Evolutionary conservation across 2,888 invertebrate genomes (phyloP).

Genomic region (Xestobium rufovillosum): DNA sequence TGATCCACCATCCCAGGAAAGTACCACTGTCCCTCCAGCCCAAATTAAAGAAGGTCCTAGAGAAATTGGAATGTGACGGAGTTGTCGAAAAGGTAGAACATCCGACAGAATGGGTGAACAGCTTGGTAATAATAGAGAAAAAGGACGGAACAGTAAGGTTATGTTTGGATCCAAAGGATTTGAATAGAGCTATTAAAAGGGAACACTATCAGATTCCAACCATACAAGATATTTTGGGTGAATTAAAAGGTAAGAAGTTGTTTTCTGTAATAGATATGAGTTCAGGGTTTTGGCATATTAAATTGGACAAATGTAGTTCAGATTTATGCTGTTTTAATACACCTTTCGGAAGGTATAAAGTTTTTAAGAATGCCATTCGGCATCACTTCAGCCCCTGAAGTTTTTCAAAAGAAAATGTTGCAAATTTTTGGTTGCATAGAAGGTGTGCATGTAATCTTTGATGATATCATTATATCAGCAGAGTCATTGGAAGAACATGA

Average conservation of each 20-base stretch:
- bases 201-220: slow-evolving; percentile 17
- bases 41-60: slow-evolving; percentile 19
- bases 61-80: slow-evolving; percentile 15
- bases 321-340: slow-evolving; percentile 28
- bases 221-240: slow-evolving; percentile 12
- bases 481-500: slow-evolving; percentile 23
- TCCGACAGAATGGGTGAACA: slow-evolving; percentile 23
- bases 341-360: slow-evolving; percentile 28
- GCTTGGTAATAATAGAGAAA: slow-evolving; percentile 19
- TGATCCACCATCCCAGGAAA: slow-evolving; percentile 18
- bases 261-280: slow-evolving; percentile 15
- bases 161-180: slow-evolving; percentile 20
- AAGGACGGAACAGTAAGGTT: slow-evolving; percentile 14
- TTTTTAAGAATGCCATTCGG: slow-evolving; percentile 22
- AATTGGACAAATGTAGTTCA: slow-evolving; percentile 26
- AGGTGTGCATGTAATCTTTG: slow-evolving; percentile 31
- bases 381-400: slow-evolving; percentile 23
- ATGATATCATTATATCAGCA: slow-evolving; percentile 27
- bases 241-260: slow-evolving; percentile 13
- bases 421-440: slow-evolving; percentile 32
- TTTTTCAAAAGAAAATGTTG: slow-evolving; percentile 31
- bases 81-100: slow-evolving; percentile 21
- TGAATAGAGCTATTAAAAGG: slow-evolving; percentile 19
- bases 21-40: slow-evolving; percentile 20
- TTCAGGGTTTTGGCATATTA: slow-evolving; percentile 31